Base-by-base conservation (phyloP, 2,113 vertebrate genomes). In the Leptobrachium leishanense region DNA sequence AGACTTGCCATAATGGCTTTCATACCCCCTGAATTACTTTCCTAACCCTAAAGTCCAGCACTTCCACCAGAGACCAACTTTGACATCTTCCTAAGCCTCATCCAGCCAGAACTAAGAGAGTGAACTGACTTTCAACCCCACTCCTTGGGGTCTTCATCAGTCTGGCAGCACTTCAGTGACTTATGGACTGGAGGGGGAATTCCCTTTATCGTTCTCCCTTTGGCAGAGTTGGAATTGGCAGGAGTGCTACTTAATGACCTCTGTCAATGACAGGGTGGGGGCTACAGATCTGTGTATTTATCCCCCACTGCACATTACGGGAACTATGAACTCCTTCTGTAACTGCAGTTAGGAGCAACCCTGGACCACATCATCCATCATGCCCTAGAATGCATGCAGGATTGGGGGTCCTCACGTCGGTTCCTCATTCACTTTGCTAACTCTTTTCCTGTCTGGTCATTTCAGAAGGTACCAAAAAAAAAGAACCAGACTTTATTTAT, bases 1-100 rank as follows among this genome's bases (percentile, higher is more conserved):
- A 85, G 97, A 98, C 85, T 94, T 98, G 93, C 95, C 97, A 93
- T 99, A 96, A 93, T 87, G 89, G 87, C 83, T 83, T 70, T 57
- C 31, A 20, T 86, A 79, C 41, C 46, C 71, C 5, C n/a, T n/a
- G 43, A 50, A 41, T 67, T 66, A 75, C 70, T 62, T 80, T 67
- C 66, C 63, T 81, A 73, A 64, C 72, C 68, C 66, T 76, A 78
- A 71, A 75, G 57, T 76, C 74, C 81, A 85, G 68, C 74, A 63
- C 82, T 82, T 76, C 71, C 74, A 74, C 42, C 71, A 80, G 71
- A 80, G 50, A 74, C 77, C 77, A 80, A 55, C 46, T 67, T 43
- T 46, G 50, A 71, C 78, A 39, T 68, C 43, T 62, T 2, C 76
- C 64, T 43, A 54, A 77, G 43, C 66, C 31, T 74, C 41, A 20